Conservation (phyloP, 2,797 vertebrate genomes). For the Prunella strophiata region DNA sequence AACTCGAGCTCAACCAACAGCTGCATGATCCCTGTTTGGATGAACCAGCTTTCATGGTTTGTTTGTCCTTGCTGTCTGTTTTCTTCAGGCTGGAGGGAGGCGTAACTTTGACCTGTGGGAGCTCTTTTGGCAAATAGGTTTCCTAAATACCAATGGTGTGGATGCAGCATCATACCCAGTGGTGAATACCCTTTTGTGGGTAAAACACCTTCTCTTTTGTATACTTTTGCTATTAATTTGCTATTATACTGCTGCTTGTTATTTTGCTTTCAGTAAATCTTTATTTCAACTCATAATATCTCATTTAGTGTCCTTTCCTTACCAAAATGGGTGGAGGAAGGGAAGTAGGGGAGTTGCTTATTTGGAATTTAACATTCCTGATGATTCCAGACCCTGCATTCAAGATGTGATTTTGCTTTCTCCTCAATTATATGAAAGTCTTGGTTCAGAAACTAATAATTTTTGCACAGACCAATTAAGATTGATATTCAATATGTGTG, state of each 20-base stretch:
- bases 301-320: not conserved
- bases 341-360: rapidly evolving
- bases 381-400: not conserved
- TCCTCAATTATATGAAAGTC: not conserved
- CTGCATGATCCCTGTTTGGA: not conserved
- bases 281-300: not conserved
- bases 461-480: not conserved
- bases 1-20: not conserved
- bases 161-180: not conserved
- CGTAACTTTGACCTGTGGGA: rapidly evolving
- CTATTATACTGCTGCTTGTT: not conserved
- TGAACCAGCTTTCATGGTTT: not conserved
- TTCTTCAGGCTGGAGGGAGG: not conserved
- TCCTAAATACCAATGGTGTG: too few species aligned
- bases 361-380: not conserved
- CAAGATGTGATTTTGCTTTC: not conserved
- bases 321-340: not conserved
- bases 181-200: not conserved
- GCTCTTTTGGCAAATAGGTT: not conserved
- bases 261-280: not conserved
- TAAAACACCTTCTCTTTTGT: not conserved
- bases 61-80: rapidly evolving
- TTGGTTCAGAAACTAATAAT: not conserved
- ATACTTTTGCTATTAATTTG: not conserved
- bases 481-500: not conserved